Base-by-base conservation (phyloP, 2,797 vertebrate genomes). In the Microhierax caerulescens region DNA sequence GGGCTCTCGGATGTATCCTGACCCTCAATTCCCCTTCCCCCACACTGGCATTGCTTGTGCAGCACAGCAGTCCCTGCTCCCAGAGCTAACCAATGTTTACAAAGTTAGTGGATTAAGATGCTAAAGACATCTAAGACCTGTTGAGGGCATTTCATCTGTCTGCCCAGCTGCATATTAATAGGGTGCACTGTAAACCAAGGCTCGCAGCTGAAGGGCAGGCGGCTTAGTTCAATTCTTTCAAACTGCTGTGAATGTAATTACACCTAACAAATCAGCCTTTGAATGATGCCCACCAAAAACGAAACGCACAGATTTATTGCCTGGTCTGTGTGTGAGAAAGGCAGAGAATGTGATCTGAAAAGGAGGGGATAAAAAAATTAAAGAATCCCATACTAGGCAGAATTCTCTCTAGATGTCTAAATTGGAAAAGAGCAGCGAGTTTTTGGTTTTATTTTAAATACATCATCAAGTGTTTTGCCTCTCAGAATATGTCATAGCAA, bases 181-280 rank as follows among this genome's bases (percentile, higher is more conserved):
- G 50, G 92, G 93, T 94, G 79, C 73, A 51, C 92, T 97, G 87
- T 93, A 96, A 96, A 97, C 93, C 81, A 74, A 85, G 84, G 64
- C 94, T 96, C 5, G 14, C 86, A 95, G 94, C 96, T 97, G 95
- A 97, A 95, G 95, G 96, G 94, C 96, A 97, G 96, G 95, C 93
- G 0, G 97, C 96, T 97, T 96, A 97, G 90, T 93, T 96, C 95
- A 72, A 93, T 95, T 95, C 94, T 96, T 97, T 97, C 95, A 97
- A 94, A 88, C 91, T 73, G 95, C 97, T 94, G 84, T 96, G 96
- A 97, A 97, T 96, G 91, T 96, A 96, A 96, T 97, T 96, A 80
- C 96, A 97, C 86, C 93, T 96, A 96, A 96, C 96, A 97, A 97
- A 96, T 93, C 96, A 97, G 94, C 92, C 95, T 96, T 96, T 94